Percentiles rank a stretch among this genome's conserved stretches.
These are phyloP conservation scores for Noctua fimbriata DNA, from an alignment of 2,888 invertebrate species.

Conservation along the genomic window DNA sequence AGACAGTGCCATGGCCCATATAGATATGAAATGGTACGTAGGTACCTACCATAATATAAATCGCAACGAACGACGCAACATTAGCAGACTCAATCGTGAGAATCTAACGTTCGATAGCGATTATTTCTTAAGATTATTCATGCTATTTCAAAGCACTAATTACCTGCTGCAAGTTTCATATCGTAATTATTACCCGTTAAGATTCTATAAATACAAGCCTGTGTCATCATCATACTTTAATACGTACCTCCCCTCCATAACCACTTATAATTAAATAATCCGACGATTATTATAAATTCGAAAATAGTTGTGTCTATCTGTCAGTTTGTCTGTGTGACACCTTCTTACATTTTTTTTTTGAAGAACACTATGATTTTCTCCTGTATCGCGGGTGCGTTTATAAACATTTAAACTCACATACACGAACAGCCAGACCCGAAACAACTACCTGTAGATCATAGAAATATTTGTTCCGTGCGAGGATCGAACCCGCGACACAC, in stretches of 20 bases:
- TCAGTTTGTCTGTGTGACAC: no score
- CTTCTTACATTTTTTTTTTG: no score
- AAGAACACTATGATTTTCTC: no score
- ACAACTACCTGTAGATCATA: no score
- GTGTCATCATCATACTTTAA: background rate
- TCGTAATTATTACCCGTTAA: conserved; percentile 26
- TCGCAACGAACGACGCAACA: background rate
- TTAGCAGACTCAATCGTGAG: background rate
- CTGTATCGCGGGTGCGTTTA: no score
- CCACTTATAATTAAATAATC: background rate
- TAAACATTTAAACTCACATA: no score
- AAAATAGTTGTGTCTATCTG: no score
- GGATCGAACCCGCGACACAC: no score
- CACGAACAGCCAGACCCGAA: no score
- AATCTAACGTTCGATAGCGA: conserved; percentile 6
- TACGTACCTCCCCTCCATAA: no score
- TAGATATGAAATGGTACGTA: conserved; percentile 9
- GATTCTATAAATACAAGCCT: conserved; percentile 18
- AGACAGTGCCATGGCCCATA: background rate
- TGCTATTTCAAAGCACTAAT: conserved; percentile 22
- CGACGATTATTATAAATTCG: no score
- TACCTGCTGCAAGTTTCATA: conserved; percentile 18
- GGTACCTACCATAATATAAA: background rate
- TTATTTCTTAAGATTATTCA: conserved; percentile 32
- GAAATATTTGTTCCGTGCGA: no score